A percentile compares a stretch with the other conserved stretches of the same genome.
phyloP scores from a whole-genome alignment of 2,888 invertebrate species.

The Diabrotica balteata region DNA sequence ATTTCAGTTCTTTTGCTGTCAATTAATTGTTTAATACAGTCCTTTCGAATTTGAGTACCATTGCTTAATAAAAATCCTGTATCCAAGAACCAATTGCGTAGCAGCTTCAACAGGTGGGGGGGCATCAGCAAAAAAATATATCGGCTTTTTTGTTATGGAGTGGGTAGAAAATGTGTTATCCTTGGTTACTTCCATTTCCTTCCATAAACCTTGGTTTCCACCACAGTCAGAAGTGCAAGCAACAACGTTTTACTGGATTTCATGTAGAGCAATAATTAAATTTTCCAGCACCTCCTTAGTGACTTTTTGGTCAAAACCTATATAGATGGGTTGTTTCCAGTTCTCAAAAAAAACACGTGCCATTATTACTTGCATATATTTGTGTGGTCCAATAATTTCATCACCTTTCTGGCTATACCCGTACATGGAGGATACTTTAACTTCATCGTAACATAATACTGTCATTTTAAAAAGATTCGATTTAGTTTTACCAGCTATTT shows the following conservation, averaged over 20 bases:
- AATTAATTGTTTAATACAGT: not conserved
- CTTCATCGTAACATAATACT: conserved; percentile 36
- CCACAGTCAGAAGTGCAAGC: conserved; percentile 46
- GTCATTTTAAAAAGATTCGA: conserved; percentile 16
- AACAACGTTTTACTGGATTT: conserved; percentile 44
- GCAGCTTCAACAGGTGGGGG: not conserved
- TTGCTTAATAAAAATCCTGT: not conserved
- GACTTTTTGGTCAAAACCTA: no score
- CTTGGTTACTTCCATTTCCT: conserved; percentile 20
- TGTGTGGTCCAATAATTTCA: conserved; percentile 9
- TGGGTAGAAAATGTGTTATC: conserved; percentile 17
- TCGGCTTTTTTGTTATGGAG: conserved; percentile 26
- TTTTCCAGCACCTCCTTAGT: conserved; percentile 10
- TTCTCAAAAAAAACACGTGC: conserved; percentile 34
- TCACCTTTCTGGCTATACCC: conserved; percentile 17
- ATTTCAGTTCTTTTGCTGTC: not conserved
- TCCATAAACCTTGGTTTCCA: conserved; percentile 45
- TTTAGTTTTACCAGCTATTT: conserved; percentile 29
- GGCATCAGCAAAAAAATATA: not conserved
- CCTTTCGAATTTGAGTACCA: not conserved
- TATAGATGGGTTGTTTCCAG: conserved; percentile 33
- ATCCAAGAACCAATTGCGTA: not conserved
- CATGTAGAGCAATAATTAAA: conserved; percentile 36
- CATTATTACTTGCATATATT: conserved; percentile 16
- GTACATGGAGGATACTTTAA: conserved; percentile 33